These are phyloP conservation scores for Alcedo quadribrachys DNA, from an alignment of 2,797 vertebrate genomes.

Conservation along the genomic window DNA sequence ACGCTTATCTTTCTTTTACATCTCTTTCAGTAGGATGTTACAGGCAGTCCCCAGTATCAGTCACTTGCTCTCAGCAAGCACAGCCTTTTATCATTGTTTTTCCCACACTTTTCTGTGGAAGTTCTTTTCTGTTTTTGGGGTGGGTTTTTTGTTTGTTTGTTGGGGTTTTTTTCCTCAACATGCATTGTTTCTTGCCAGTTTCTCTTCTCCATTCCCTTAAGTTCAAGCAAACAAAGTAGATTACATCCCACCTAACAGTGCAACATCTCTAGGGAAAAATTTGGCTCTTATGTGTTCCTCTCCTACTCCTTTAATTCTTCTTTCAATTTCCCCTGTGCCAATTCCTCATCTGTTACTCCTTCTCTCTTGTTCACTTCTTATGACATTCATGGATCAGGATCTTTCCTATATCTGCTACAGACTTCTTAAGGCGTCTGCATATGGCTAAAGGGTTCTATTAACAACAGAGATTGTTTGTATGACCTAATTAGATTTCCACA, in stretches of 20 bases:
- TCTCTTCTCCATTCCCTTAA: background rate
- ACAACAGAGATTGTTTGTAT: conserved; percentile 42
- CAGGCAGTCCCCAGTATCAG: background rate
- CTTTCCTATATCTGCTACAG: conserved; percentile 1
- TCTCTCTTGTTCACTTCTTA: background rate
- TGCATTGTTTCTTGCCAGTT: background rate
- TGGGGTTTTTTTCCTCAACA: background rate
- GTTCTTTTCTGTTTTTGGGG: background rate
- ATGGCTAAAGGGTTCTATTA: conserved; percentile 15
- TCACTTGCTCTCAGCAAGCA: background rate
- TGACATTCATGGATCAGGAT: background rate
- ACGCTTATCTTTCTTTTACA: background rate
- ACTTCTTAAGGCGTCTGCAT: background rate
- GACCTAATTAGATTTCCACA: conserved; percentile 64
- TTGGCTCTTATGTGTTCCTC: background rate
- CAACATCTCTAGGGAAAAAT: background rate
- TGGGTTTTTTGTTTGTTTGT: too few relatives aligned
- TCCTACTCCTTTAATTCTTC: background rate
- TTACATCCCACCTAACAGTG: background rate
- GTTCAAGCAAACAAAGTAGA: background rate
- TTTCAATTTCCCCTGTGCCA: background rate
- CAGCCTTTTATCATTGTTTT: background rate
- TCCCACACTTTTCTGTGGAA: background rate
- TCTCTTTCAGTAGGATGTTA: background rate
- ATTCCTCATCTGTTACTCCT: background rate